Evolutionary conservation across 2,888 invertebrate species (phyloP).

Genomic region (Zaprionus lineosus): DNA sequence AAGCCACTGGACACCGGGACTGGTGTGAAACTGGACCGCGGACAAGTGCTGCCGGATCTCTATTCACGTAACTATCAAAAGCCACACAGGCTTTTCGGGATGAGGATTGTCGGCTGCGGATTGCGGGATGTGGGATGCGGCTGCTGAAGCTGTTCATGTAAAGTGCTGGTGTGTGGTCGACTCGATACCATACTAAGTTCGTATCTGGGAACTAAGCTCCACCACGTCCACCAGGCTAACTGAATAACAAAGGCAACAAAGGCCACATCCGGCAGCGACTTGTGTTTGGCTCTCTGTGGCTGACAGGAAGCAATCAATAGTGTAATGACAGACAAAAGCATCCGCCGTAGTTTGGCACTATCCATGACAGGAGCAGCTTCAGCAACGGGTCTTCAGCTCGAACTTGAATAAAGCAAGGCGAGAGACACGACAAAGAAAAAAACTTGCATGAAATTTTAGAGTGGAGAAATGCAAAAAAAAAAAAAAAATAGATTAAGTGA

Average conservation of each 20-base stretch:
- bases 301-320: slow-evolving; percentile 72
- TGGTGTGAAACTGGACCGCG: slow-evolving; percentile 37
- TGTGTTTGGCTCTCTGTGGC: slow-evolving; percentile 46
- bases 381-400: not conserved
- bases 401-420: too few relatives aligned
- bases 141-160: slow-evolving; percentile 38
- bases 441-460: slow-evolving; percentile 2
- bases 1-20: slow-evolving; percentile 3
- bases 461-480: slow-evolving; percentile 33
- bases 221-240: slow-evolving; percentile 5
- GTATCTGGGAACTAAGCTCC: slow-evolving; percentile 25
- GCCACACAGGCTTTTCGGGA: slow-evolving; percentile 1
- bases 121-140: not conserved
- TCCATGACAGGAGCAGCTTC: not conserved
- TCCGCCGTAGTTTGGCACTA: slow-evolving; percentile 20
- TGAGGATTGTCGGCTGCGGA: not conserved
- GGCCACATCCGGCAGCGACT: slow-evolving; percentile 12
- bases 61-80: not conserved
- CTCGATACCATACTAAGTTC: slow-evolving; percentile 50
- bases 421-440: too few relatives aligned
- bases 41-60: slow-evolving; percentile 1
- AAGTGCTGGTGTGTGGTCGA: slow-evolving; percentile 35
- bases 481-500: slow-evolving; percentile 29
- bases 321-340: slow-evolving; percentile 64
- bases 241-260: slow-evolving; percentile 21